Evolutionary conservation across 2,797 vertebrate genomes (phyloP).

Genomic region (Pantherophis alleghaniensis): DNA sequence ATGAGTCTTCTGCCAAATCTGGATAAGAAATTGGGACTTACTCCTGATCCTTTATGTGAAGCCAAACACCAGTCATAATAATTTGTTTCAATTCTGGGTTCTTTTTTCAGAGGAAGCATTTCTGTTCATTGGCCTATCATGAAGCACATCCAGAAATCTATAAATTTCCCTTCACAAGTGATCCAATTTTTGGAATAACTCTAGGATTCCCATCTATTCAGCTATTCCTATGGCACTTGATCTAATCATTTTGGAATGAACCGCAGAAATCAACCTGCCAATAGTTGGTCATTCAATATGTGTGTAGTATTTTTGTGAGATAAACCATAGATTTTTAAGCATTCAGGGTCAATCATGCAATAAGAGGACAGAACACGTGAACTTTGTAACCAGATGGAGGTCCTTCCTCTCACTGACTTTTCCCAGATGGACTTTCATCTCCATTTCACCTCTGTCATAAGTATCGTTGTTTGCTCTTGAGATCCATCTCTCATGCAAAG

Average conservation of each 20-base stretch:
- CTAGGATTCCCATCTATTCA: not conserved
- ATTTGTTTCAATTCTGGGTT: not conserved
- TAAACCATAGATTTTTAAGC: not conserved
- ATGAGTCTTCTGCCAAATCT: not conserved
- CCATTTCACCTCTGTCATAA: not conserved
- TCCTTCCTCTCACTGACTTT: not conserved
- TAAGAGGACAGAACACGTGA: not conserved
- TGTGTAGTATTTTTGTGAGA: not conserved
- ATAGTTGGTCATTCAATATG: not conserved
- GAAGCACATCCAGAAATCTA: not conserved
- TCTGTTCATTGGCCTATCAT: not conserved
- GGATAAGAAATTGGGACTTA: not conserved
- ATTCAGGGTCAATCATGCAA: not conserved
- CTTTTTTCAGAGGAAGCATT: not conserved
- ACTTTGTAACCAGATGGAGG: not conserved
- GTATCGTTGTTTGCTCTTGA: not conserved
- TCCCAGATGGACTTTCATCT: not conserved
- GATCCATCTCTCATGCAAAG: not conserved
- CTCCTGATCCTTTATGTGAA: not conserved
- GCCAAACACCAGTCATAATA: not conserved
- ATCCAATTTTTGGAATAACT: not conserved
- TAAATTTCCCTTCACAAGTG: not conserved
- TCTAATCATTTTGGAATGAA: not conserved
- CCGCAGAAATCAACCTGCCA: not conserved
- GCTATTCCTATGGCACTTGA: not conserved